These are phyloP conservation scores for Danio tinwini DNA, from an alignment of 2,797 vertebrate species.

Conservation along the genomic window DNA sequence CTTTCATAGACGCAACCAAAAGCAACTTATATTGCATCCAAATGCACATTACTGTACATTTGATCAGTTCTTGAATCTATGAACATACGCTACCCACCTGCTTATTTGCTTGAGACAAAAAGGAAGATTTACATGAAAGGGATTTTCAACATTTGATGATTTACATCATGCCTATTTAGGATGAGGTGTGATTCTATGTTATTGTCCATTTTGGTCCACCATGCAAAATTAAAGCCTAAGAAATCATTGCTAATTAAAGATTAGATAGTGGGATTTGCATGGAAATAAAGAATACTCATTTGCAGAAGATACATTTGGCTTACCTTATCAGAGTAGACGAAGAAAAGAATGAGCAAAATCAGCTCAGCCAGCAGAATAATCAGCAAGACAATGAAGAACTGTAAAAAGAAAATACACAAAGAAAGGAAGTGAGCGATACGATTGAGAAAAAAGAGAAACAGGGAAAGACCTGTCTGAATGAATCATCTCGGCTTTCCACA, in stretches of 20 bases:
- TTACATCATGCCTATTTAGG: background rate
- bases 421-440: constrained; percentile 10
- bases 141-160: background rate
- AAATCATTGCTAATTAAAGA: background rate
- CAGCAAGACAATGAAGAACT: constrained; percentile 98
- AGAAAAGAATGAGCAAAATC: constrained; percentile 96
- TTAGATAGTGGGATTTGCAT: constrained; percentile 2
- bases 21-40: no score
- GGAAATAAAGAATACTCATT: constrained; percentile 12
- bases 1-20: no score
- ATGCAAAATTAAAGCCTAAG: background rate
- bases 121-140: background rate
- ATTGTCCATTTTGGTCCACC: background rate
- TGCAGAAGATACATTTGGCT: constrained; percentile 57
- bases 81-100: background rate
- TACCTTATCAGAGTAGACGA: constrained; percentile 98
- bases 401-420: constrained; percentile 55
- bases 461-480: constrained; percentile 42
- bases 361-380: constrained; percentile 94
- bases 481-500: constrained; percentile 46
- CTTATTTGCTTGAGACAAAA: background rate
- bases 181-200: background rate
- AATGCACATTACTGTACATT: no score
- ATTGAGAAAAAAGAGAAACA: background rate
- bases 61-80: no score